Base-by-base conservation (phyloP, 1,140 invertebrate species). In the Papilio dardanus region DNA sequence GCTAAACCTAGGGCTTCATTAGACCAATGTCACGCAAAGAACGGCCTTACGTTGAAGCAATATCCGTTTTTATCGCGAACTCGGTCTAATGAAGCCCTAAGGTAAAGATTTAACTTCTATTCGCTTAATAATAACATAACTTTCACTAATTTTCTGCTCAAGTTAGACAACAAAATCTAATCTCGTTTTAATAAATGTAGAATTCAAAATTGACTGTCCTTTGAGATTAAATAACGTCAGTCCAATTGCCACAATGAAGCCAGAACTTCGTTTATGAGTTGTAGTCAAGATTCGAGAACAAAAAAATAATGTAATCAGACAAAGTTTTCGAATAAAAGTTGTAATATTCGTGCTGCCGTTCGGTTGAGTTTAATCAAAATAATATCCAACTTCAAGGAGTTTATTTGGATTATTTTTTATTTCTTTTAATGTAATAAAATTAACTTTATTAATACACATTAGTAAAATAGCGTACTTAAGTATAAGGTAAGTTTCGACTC, bases 211-310 rank as follows among this genome's bases (percentile, higher is more conserved):
- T 62, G 24, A 30, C 54, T 28, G 54, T 62, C 54, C 54, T 62
- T 62, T 62, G 54, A 62, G 24, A 62, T 62, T 62, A 62, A 62
- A 62, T 24, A 62, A 62, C 54, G 54, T 62, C 54, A 62, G 54
- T 62, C 54, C 54, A 62, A 62, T 62, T 62, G 54, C 30, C 54
- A 62, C 24, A 62, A 62, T 24, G 54, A 28, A 19, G 54, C 24
- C 24, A 62, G 24, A 62, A 62, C 54, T 62, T 62, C 24, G 54
- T 62, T 37, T 62, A 62, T 62, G 54, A 62, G 54, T 62, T 62
- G 54, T 58, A 58, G 54, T 58, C 54, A 24, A 58, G 54, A 12
- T 58, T 28, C 3, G 54, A 30, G 54, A 58, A 24, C 54, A 58
- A 58, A 58, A n/a, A 58, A 58, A 28, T 12, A 58, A 58, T 58